phyloP scores from a whole-genome alignment of 2,888 invertebrate species.

The Hypomecis punctinalis region DNA sequence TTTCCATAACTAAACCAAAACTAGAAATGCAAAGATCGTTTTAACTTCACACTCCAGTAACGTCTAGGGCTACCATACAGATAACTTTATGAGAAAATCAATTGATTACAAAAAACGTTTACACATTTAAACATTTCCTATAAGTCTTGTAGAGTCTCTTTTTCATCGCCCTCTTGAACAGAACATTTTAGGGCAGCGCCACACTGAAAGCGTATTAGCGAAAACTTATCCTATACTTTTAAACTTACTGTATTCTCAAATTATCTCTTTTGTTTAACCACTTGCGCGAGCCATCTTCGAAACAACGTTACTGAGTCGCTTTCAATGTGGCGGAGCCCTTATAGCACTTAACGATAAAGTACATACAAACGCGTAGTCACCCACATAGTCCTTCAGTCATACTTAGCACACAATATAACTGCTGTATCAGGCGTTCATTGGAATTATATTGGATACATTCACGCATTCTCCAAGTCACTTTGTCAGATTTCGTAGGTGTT shows the following conservation, averaged over 20 bases:
- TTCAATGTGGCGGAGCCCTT: neutral
- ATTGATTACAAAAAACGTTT: slow-evolving; percentile 83
- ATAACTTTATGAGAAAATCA: slow-evolving; percentile 79
- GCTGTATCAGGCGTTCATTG: slow-evolving; percentile 54
- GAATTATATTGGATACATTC: slow-evolving; percentile 61
- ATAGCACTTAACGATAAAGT: slow-evolving; percentile 78
- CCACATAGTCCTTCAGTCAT: slow-evolving; percentile 62
- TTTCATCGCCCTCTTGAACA: slow-evolving; percentile 71
- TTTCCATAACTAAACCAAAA: slow-evolving; percentile 82
- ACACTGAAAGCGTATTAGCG: slow-evolving; percentile 6
- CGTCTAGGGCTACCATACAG: slow-evolving; percentile 79
- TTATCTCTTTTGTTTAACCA: neutral
- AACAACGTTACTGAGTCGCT: neutral
- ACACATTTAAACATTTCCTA: slow-evolving; percentile 82
- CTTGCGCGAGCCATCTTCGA: neutral
- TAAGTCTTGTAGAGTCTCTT: slow-evolving; percentile 81
- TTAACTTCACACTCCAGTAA: slow-evolving; percentile 72
- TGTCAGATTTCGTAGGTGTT: slow-evolving; percentile 61
- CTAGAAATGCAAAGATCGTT: slow-evolving; percentile 77
- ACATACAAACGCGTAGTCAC: slow-evolving; percentile 65
- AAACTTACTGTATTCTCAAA: no score
- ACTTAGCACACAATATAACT: slow-evolving; percentile 57
- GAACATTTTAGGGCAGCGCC: slow-evolving; percentile 53
- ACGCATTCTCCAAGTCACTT: slow-evolving; percentile 64
- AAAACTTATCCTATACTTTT: neutral